Conservation (phyloP, 2,888 invertebrate genomes). For the Agonopterix subpropinquella region DNA sequence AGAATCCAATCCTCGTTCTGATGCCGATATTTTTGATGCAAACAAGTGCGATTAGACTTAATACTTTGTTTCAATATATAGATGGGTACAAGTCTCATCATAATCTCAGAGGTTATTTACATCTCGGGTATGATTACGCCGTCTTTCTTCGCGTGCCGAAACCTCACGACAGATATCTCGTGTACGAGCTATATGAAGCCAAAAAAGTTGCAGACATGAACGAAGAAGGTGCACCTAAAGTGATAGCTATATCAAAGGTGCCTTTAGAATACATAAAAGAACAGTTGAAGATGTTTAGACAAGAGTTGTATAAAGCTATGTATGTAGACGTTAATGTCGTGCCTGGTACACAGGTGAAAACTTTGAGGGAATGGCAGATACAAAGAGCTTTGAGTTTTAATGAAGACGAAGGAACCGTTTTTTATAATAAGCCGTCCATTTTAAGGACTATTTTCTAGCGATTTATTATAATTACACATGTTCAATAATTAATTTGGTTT, state of each 20-base stretch:
- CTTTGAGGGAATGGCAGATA: conserved; percentile 62
- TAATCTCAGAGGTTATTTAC: conserved; percentile 45
- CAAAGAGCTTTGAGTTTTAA: conserved; percentile 32
- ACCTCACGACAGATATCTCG: conserved; percentile 44
- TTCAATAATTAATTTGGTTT: conserved; percentile 2
- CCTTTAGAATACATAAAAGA: conserved; percentile 52
- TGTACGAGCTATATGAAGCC: conserved; percentile 56
- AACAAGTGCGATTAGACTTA: conserved; percentile 39
- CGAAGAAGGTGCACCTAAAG: conserved; percentile 35
- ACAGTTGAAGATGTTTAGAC: conserved; percentile 40
- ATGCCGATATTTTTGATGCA: conserved; percentile 18
- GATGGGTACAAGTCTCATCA: conserved; percentile 52
- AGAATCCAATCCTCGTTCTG: conserved; percentile 21
- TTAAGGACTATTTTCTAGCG: conserved; percentile 31
- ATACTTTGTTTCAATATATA: conserved; percentile 53
- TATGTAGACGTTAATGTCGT: conserved; percentile 42
- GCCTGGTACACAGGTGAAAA: conserved; percentile 54
- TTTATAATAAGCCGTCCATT: conserved; percentile 29
- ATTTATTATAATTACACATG: conserved; percentile 1
- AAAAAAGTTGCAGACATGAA: conserved; percentile 34
- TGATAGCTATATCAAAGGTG: conserved; percentile 52
- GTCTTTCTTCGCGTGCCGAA: conserved; percentile 45
- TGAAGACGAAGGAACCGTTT: conserved; percentile 9
- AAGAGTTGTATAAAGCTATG: conserved; percentile 48
- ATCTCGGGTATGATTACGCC: conserved; percentile 55